Evolutionary conservation across 2,797 vertebrate genomes (phyloP), one percentile per base, ranked within the genome.

Genomic region (Leucoraja ocellata): DNA sequence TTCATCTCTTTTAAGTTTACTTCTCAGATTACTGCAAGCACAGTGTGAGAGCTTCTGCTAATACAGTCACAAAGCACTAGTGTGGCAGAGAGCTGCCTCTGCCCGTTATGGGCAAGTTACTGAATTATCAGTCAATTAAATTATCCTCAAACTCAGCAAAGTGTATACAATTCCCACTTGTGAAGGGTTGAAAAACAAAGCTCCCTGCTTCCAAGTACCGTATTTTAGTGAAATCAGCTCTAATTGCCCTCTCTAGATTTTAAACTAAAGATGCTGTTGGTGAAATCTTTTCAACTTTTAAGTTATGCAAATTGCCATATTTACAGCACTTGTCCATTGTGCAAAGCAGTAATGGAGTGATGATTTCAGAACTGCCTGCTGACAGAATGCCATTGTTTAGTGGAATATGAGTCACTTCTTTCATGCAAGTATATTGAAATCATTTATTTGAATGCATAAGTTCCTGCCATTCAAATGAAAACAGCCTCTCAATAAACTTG

Each of bases 241-340:
- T 88, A 88, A 88, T 88, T 88, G 84, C 58, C 68, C 84, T 76
- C 90, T 74, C 90, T 46, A 91, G 90, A 76, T 54, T 54, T 74
- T 14, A 58, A 76, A 76, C 28, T 92, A 76, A 92, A 73, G 90
- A 32, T 25, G 90, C 36, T 46, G 90, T 8, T 74, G 68, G 65
- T 58, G 68, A 73, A 76, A 73, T 76, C 65, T 54, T 92, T 92
- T 74, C 90, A 74, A 92, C 90, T 54, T 92, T 91, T 91, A 73
- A 92, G n/a, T 92, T 46, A 76, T 54, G 88, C 25, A 91, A 91
- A 91, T 73, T 71, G 90, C 25, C 90, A 54, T 46, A 92, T 92
- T 92, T 46, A 71, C n/a, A 92, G 71, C 61, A 54, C 36, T 92
- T 92, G 68, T 76, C 46, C 71, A 54, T 92, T 73, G 90, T 92